These are phyloP conservation scores for Protonemura montana DNA, from an alignment of 2,888 invertebrate genomes.

Conservation along the genomic window DNA sequence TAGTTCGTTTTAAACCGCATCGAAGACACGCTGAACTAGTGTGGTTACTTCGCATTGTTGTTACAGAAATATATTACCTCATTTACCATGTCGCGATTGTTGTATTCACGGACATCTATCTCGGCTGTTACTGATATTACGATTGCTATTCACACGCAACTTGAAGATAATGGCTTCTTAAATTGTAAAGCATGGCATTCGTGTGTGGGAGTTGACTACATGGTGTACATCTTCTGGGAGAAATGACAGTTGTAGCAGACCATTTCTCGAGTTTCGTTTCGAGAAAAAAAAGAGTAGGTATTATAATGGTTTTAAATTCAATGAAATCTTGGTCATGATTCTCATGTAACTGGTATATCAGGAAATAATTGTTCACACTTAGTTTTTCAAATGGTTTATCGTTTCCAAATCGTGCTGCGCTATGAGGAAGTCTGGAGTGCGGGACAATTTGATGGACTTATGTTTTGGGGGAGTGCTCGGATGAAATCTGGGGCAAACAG, in stretches of 20 bases:
- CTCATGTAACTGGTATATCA: neutral
- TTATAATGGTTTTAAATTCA: neutral
- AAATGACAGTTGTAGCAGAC: neutral
- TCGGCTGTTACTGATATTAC: neutral
- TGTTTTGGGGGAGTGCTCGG: neutral
- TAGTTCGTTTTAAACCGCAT: neutral
- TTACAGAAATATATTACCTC: neutral
- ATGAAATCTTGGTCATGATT: neutral
- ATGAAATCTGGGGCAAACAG: neutral
- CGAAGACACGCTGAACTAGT: neutral
- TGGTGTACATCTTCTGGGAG: neutral
- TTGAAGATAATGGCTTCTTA: neutral
- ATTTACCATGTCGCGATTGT: neutral
- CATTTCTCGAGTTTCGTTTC: neutral
- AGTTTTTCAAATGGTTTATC: neutral
- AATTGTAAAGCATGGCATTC: neutral
- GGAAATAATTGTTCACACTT: slow-evolving; percentile 12
- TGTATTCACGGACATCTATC: neutral
- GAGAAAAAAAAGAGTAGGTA: neutral
- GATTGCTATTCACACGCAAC: neutral
- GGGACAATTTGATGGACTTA: neutral
- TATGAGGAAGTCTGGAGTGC: neutral
- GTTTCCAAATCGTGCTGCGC: neutral
- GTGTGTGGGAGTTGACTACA: neutral
- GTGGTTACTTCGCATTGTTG: neutral